Percentiles rank a stretch among this genome's conserved stretches.
Conservation (phyloP, 2,113 vertebrate genomes). For the Saguinus midas region DNA sequence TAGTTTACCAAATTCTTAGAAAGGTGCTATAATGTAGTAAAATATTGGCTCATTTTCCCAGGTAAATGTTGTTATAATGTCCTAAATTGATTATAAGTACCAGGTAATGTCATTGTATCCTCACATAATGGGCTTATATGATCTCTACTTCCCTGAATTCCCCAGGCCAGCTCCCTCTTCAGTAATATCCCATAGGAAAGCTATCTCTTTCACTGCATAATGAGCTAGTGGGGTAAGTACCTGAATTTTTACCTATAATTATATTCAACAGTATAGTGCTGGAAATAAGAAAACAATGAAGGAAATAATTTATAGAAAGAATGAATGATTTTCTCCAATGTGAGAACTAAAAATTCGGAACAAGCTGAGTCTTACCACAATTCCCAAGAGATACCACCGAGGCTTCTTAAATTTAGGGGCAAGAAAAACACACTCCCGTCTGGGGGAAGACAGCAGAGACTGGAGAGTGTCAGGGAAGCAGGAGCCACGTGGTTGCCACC, state of each 20-base stretch:
- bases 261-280: background rate
- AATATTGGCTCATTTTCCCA: background rate
- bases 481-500: fast-evolving
- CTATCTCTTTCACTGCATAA: fast-evolving
- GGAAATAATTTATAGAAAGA: background rate
- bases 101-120: background rate
- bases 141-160: background rate
- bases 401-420: background rate
- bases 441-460: background rate
- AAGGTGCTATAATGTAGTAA: background rate
- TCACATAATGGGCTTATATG: background rate
- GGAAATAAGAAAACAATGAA: background rate
- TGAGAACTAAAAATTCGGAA: background rate
- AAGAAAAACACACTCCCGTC: background rate
- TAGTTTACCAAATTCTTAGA: background rate
- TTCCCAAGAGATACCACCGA: background rate
- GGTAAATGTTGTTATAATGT: background rate
- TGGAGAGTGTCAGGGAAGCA: background rate
- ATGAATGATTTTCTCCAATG: background rate
- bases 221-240: background rate
- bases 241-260: background rate
- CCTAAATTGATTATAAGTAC: background rate
- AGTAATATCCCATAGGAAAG: background rate
- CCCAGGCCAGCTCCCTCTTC: background rate
- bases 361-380: background rate